Percentiles rank a stretch among this genome's conserved stretches.
phyloP scores from a whole-genome alignment of 2,888 invertebrate genomes.

The Oxystoma pomonae region DNA sequence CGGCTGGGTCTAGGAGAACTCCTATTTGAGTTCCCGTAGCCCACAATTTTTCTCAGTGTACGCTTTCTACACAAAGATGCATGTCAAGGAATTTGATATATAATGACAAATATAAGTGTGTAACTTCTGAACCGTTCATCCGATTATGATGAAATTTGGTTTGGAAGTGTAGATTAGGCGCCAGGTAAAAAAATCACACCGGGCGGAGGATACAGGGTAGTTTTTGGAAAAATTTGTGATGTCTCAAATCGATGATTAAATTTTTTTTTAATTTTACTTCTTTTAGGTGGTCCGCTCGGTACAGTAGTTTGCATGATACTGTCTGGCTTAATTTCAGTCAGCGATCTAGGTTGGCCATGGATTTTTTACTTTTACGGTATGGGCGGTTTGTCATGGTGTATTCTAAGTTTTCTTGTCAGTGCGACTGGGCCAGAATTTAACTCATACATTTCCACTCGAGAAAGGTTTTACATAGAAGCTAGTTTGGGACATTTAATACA shows the following conservation, averaged over 20 bases:
- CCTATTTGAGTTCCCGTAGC: no score
- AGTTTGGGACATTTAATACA: slow-evolving; percentile 47
- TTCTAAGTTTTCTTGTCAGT: slow-evolving; percentile 59
- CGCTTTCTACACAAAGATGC: no score
- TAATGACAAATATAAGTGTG: no score
- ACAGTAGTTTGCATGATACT: slow-evolving; percentile 70
- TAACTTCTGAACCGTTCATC: no score
- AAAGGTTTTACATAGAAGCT: slow-evolving; percentile 61
- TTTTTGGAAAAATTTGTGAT: neutral
- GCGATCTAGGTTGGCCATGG: slow-evolving; percentile 70
- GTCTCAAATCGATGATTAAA: neutral
- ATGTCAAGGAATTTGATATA: no score
- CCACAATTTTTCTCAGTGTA: no score
- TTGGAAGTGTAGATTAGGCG: no score
- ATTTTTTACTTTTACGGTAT: slow-evolving; percentile 73
- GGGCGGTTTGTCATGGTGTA: slow-evolving; percentile 58
- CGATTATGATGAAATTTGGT: no score
- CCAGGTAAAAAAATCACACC: no score
- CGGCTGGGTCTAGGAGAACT: no score
- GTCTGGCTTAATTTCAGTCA: slow-evolving; percentile 67
- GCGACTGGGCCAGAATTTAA: slow-evolving; percentile 61
- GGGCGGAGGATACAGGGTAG: no score
- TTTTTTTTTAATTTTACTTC: neutral
- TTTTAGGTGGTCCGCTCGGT: slow-evolving; percentile 56
- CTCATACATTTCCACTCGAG: slow-evolving; percentile 58